Conservation (phyloP, 2,113 vertebrate species). For the Prunella himalayana region DNA sequence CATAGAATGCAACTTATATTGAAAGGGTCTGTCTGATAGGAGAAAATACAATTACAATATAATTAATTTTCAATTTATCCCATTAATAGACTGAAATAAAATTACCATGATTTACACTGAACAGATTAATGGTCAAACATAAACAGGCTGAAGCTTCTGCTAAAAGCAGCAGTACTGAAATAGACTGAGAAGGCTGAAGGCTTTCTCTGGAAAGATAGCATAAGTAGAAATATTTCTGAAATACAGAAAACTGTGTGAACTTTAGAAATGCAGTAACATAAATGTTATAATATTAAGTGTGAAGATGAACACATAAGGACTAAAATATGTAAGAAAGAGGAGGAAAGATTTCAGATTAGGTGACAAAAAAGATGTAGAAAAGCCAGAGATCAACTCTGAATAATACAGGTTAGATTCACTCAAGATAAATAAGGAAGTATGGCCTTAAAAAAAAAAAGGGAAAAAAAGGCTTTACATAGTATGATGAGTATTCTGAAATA, state of each 20-base stretch:
- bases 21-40: background rate
- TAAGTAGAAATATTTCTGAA: background rate
- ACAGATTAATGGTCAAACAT: background rate
- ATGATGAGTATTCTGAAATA: background rate
- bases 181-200: background rate
- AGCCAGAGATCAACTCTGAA: background rate
- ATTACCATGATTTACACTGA: background rate
- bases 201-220: background rate
- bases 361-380: background rate
- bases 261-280: background rate
- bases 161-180: background rate
- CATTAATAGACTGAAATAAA: background rate
- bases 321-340: background rate
- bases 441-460: background rate
- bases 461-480: background rate
- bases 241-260: background rate
- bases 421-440: background rate
- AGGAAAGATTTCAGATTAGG: background rate
- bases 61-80: background rate
- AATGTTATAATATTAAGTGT: background rate
- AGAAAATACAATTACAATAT: background rate
- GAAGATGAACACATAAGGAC: background rate
- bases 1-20: background rate
- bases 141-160: background rate
- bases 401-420: background rate